Evolutionary conservation across 30 jellyfish, hydroid and myxozoan genomes (phyloP).

Genomic region (Chrysaora quinquecirrha): DNA sequence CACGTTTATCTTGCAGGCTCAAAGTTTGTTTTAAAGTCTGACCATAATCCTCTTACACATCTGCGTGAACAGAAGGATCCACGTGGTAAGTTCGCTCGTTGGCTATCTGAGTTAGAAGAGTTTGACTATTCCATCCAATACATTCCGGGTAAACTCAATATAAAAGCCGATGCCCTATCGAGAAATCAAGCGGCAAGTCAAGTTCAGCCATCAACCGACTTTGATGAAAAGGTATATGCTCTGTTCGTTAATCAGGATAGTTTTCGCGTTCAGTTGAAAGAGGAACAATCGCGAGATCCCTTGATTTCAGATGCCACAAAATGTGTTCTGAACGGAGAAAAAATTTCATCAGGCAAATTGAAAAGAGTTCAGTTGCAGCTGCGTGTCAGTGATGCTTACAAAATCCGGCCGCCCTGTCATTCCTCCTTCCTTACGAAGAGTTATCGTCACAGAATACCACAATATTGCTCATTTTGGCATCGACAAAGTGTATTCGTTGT

Average conservation of each 20-base stretch:
- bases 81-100: slow-evolving; percentile 67
- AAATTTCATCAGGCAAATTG: slow-evolving; percentile 7
- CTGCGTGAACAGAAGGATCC: slow-evolving; percentile 54
- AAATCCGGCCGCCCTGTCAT: slow-evolving; percentile 43
- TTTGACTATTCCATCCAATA: slow-evolving; percentile 31
- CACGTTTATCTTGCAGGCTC: slow-evolving; percentile 56
- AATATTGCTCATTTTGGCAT: slow-evolving; percentile 38
- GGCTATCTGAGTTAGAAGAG: slow-evolving; percentile 66
- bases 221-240: slow-evolving; percentile 41
- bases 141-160: slow-evolving; percentile 38
- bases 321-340: background rate
- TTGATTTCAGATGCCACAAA: slow-evolving; percentile 2
- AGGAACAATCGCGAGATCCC: slow-evolving; percentile 31
- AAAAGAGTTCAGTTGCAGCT: slow-evolving; percentile 36
- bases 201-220: slow-evolving; percentile 28
- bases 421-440: slow-evolving; percentile 31
- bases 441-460: slow-evolving; percentile 23
- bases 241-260: background rate
- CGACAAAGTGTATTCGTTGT: slow-evolving; percentile 11
- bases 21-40: slow-evolving; percentile 32
- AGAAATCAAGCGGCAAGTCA: slow-evolving; percentile 11
- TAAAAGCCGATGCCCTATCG: slow-evolving; percentile 63
- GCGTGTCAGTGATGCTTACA: slow-evolving; percentile 33
- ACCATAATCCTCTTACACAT: slow-evolving; percentile 41
- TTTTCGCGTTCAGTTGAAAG: slow-evolving; percentile 21